A percentile compares a stretch with the other conserved stretches of the same genome.
Evolutionary conservation across 2,888 invertebrate species (phyloP).

Genomic region (Rotaria socialis): DNA sequence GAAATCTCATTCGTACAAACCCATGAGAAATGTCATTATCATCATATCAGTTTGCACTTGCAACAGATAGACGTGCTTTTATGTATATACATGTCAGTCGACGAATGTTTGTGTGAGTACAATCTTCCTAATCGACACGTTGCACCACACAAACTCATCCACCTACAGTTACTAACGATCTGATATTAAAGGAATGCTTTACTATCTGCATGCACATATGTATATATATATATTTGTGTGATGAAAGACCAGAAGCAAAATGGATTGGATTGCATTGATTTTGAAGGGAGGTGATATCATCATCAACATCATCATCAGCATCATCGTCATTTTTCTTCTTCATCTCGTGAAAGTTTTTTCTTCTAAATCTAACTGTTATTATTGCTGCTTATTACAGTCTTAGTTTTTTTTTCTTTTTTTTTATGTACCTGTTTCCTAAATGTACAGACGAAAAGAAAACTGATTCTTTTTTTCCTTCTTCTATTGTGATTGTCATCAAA

Average conservation of each 20-base stretch:
- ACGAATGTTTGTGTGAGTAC: not conserved
- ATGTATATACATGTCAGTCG: not conserved
- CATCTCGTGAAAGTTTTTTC: not conserved
- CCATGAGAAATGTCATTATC: constrained; percentile 17
- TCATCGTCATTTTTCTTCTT: no score
- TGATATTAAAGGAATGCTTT: not conserved
- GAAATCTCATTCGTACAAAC: not conserved
- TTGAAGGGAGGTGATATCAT: not conserved
- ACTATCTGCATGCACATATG: not conserved
- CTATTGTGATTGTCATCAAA: not conserved
- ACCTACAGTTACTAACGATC: not conserved
- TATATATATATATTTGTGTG: not conserved
- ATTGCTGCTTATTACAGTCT: not conserved
- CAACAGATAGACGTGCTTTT: not conserved
- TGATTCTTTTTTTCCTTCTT: not conserved
- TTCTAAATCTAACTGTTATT: not conserved
- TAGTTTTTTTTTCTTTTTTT: not conserved
- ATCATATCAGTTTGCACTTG: not conserved
- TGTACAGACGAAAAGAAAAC: not conserved
- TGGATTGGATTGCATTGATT: not conserved
- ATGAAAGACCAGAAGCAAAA: constrained; percentile 11
- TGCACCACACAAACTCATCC: not conserved
- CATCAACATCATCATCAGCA: not conserved
- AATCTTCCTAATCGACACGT: not conserved
- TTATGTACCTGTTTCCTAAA: not conserved